A percentile compares a stretch with the other conserved stretches of the same genome.
Evolutionary conservation across 2,888 invertebrate species (phyloP).

Genomic region (Dolomedes plantarius): DNA sequence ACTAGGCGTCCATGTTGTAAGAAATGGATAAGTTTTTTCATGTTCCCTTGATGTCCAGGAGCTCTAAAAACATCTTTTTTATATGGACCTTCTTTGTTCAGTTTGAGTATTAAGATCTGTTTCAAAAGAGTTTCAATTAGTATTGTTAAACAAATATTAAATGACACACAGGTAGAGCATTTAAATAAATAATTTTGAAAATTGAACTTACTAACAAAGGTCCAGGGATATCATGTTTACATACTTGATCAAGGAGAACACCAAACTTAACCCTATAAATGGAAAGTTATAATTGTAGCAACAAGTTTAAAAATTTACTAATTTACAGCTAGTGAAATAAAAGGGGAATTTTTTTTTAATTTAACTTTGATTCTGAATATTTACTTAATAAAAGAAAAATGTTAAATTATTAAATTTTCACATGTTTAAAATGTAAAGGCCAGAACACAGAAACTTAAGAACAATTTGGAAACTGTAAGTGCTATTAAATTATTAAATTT

Average conservation of each 20-base stretch:
- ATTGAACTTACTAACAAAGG: slow-evolving; percentile 86
- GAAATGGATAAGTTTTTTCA: slow-evolving; percentile 94
- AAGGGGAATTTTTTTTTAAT: too few relatives aligned
- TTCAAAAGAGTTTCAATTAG: slow-evolving; percentile 75
- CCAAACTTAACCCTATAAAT: slow-evolving; percentile 90
- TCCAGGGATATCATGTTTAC: slow-evolving; percentile 95
- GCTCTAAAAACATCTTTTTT: slow-evolving; percentile 96
- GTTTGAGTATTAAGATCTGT: slow-evolving; percentile 91
- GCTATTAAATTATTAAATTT: too few relatives aligned
- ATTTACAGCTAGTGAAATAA: too few relatives aligned
- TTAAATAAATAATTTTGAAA: background rate
- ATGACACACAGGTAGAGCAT: background rate
- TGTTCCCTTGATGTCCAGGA: slow-evolving; percentile 94
- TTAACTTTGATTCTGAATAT: too few relatives aligned
- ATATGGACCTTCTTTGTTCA: slow-evolving; percentile 95
- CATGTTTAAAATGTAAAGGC: too few relatives aligned
- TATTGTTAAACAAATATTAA: too few relatives aligned
- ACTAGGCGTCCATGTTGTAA: slow-evolving; percentile 90
- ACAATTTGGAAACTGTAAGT: too few relatives aligned
- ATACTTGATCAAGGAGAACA: slow-evolving; percentile 91
- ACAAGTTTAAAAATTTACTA: too few relatives aligned
- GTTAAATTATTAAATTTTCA: too few relatives aligned
- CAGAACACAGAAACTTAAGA: too few relatives aligned
- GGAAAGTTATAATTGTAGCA: too few relatives aligned
- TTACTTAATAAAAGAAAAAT: too few relatives aligned